Conservation (phyloP, 2,113 vertebrate genomes). For the Butastur rufipennis region DNA sequence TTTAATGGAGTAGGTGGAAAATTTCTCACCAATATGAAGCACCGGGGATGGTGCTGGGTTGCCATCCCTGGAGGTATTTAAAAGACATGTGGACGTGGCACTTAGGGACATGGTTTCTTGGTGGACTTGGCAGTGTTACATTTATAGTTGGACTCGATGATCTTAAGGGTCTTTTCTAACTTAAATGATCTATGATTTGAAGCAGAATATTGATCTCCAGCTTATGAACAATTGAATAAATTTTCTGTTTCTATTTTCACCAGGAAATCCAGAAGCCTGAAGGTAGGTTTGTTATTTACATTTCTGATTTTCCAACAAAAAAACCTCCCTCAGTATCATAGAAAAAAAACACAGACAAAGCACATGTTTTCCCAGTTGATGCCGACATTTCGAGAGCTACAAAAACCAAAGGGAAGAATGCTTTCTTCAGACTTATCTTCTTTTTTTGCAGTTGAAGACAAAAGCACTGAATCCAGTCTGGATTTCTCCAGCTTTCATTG, state of each 20-base stretch:
- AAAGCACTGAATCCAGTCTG: not conserved
- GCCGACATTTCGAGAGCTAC: not conserved
- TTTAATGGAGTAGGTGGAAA: not conserved
- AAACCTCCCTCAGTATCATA: fast-evolving
- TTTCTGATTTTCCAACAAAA: not conserved
- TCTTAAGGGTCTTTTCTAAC: not conserved
- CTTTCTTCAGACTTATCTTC: not conserved
- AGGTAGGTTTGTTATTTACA: not conserved
- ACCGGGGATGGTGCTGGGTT: not conserved
- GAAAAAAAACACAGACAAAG: not conserved
- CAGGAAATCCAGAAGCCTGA: not conserved
- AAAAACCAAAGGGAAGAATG: not conserved
- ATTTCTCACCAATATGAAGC: not conserved
- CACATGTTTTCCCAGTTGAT: fast-evolving
- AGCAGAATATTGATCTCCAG: not conserved
- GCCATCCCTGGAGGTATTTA: not conserved
- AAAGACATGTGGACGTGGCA: fast-evolving
- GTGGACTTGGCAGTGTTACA: not conserved
- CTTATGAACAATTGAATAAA: fast-evolving
- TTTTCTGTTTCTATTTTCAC: not conserved
- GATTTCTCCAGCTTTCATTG: not conserved
- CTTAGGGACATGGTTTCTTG: not conserved
- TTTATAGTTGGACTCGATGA: fast-evolving
- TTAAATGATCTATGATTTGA: not conserved
- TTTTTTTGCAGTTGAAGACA: not conserved